phyloP scores from a whole-genome alignment of 2,113 vertebrate genomes.

The Scartelaos histophorus region DNA sequence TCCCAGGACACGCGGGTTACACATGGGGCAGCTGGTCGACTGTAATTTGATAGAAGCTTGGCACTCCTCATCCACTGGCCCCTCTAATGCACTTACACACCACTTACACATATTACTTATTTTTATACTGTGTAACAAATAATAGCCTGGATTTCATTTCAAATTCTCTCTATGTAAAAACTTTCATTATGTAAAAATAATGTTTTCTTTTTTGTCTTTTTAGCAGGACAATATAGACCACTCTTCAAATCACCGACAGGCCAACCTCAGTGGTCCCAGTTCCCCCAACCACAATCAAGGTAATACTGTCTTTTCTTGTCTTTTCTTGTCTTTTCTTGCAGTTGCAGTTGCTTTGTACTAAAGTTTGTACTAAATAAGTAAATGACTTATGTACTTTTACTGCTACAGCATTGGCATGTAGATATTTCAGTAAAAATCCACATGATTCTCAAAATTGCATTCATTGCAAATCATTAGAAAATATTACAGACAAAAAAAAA shows the following conservation, averaged over 20 bases:
- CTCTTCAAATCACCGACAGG: constrained; percentile 75
- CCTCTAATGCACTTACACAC: neutral
- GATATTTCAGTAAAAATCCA: too few species aligned
- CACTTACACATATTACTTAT: neutral
- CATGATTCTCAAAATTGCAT: too few species aligned
- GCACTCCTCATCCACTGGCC: constrained; percentile 16
- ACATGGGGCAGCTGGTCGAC: constrained; percentile 3
- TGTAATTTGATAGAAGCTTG: constrained; percentile 25
- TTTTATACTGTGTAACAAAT: neutral
- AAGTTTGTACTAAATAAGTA: too few species aligned
- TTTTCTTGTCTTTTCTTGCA: neutral
- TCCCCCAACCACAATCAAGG: constrained; percentile 85
- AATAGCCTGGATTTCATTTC: neutral
- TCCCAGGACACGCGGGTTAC: constrained; percentile 1
- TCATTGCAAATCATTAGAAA: too few species aligned
- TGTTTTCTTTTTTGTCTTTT: constrained; percentile 20
- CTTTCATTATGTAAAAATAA: neutral
- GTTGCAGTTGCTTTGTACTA: neutral
- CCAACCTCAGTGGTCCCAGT: constrained; percentile 79
- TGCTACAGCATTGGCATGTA: too few species aligned
- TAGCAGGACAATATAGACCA: constrained; percentile 89
- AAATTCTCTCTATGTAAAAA: neutral
- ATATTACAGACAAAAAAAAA: too few species aligned
- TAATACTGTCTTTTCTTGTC: constrained; percentile 53
- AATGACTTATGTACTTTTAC: too few species aligned